A percentile compares a stretch with the other conserved stretches of the same genome.
phyloP scores from a whole-genome alignment of 2,797 vertebrate species.

The Novumbra hubbsi region DNA sequence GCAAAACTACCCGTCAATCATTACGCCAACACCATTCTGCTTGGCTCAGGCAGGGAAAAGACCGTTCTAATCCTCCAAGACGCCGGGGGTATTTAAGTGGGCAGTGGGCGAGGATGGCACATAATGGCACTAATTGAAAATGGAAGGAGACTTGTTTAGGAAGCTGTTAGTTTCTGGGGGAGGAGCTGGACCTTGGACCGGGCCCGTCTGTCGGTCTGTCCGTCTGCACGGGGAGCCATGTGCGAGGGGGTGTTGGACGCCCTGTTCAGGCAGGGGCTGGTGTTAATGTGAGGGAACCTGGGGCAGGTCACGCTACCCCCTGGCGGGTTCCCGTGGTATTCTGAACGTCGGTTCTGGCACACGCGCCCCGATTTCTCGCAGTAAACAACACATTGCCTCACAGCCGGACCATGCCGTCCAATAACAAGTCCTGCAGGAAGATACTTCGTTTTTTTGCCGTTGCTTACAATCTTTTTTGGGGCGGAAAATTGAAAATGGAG shows the following conservation, averaged over 20 bases:
- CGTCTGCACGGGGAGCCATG: conserved; percentile 30
- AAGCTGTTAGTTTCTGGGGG: conserved; percentile 79
- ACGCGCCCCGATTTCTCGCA: conserved; percentile 56
- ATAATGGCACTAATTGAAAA: conserved; percentile 71
- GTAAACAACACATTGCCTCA: conserved; percentile 86
- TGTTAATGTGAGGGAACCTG: conserved; percentile 82
- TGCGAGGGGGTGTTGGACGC: conserved; percentile 67
- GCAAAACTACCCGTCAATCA: background rate
- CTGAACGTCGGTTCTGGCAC: conserved; percentile 76
- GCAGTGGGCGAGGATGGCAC: conserved; percentile 66
- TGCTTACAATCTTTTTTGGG: conserved; percentile 47
- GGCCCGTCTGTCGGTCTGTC: conserved; percentile 12
- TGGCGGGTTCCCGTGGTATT: conserved; percentile 50
- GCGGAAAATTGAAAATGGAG: conserved; percentile 62
- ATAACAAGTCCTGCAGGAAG: conserved; percentile 66
- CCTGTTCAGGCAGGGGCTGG: conserved; percentile 69
- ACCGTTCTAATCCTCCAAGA: conserved; percentile 62
- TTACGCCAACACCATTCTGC: conserved; percentile 44
- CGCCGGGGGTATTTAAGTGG: conserved; percentile 68
- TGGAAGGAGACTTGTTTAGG: conserved; percentile 77
- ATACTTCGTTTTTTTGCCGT: conserved; percentile 69
- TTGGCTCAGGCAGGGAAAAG: conserved; percentile 70
- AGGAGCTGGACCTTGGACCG: conserved; percentile 45
- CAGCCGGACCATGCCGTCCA: conserved; percentile 77
- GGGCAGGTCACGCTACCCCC: conserved; percentile 73